phyloP scores from a whole-genome alignment of 2,888 invertebrate species.

The Capitulum mitella region DNA sequence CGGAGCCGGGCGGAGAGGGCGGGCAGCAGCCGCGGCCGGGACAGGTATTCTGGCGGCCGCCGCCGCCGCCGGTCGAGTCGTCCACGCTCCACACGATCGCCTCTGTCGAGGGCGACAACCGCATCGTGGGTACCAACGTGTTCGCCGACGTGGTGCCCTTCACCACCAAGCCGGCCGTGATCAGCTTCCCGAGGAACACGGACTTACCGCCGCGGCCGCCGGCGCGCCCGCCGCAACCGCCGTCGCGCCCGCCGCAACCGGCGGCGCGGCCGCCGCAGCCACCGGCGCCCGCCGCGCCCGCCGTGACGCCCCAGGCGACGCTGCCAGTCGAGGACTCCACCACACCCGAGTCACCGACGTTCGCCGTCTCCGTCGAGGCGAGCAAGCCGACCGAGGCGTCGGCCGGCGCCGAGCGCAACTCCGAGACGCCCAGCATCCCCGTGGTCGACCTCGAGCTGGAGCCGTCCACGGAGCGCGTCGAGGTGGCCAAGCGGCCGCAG shows the following conservation, averaged over 20 bases:
- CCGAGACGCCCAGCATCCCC: neutral
- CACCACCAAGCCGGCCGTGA: constrained; percentile 29
- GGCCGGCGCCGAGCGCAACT: neutral
- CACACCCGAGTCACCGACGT: neutral
- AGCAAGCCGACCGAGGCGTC: neutral
- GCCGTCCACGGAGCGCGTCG: neutral
- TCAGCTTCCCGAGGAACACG: constrained; percentile 3
- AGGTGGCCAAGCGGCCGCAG: neutral
- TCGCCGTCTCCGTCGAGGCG: neutral
- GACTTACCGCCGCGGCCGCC: constrained; percentile 19
- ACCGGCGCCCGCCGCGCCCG: constrained; percentile 26
- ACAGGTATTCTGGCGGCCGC: constrained; percentile 26
- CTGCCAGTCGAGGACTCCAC: neutral
- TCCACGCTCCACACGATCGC: constrained; percentile 39
- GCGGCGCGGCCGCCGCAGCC: neutral
- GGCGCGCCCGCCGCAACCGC: constrained; percentile 28
- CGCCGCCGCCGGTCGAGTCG: constrained; percentile 29
- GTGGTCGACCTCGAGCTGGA: neutral
- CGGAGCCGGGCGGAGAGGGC: no score
- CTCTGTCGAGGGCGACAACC: constrained; percentile 40
- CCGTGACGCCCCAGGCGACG: neutral
- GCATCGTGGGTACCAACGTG: constrained; percentile 40
- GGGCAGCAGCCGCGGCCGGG: constrained; percentile 22
- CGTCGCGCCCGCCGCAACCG: neutral
- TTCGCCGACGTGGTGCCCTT: constrained; percentile 34